Percentiles rank a stretch among this genome's conserved stretches.
Conservation (phyloP, 1,140 invertebrate species). For the Lepidostoma basale region DNA sequence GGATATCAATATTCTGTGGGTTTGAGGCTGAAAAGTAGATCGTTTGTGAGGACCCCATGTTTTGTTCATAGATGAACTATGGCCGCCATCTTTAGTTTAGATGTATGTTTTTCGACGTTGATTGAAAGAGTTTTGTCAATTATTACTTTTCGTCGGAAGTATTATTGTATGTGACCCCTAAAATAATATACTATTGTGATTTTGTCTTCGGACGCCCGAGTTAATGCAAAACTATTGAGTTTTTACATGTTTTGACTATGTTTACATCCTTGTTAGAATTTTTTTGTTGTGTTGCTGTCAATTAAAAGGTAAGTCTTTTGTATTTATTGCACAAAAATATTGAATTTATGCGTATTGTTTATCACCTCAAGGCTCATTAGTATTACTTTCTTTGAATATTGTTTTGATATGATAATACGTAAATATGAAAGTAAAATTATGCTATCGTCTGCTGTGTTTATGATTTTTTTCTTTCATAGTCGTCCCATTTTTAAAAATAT, state of each 20-base stretch:
- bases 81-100: constrained; percentile 62
- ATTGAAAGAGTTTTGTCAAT: constrained; percentile 51
- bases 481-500: too few relatives aligned
- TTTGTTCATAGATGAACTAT: constrained; percentile 63
- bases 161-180: constrained; percentile 11
- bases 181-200: constrained; percentile 10
- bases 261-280: constrained; percentile 60
- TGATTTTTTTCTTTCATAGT: too few relatives aligned
- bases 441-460: neutral
- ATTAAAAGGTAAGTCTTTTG: constrained; percentile 40
- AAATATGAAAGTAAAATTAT: too few relatives aligned
- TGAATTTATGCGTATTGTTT: too few relatives aligned
- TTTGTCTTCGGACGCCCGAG: constrained; percentile 10
- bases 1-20: constrained; percentile 21
- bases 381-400: neutral
- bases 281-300: constrained; percentile 54
- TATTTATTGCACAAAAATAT: constrained; percentile 9
- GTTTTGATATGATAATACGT: too few relatives aligned
- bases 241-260: constrained; percentile 53
- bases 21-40: constrained; percentile 44
- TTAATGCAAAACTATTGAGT: constrained; percentile 1
- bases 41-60: constrained; percentile 61
- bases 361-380: neutral
- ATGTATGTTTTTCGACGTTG: constrained; percentile 62
- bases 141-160: constrained; percentile 16